A percentile compares a stretch with the other conserved stretches of the same genome.
Conservation (phyloP, 2,797 vertebrate genomes). For the Gambusia yucatana region DNA sequence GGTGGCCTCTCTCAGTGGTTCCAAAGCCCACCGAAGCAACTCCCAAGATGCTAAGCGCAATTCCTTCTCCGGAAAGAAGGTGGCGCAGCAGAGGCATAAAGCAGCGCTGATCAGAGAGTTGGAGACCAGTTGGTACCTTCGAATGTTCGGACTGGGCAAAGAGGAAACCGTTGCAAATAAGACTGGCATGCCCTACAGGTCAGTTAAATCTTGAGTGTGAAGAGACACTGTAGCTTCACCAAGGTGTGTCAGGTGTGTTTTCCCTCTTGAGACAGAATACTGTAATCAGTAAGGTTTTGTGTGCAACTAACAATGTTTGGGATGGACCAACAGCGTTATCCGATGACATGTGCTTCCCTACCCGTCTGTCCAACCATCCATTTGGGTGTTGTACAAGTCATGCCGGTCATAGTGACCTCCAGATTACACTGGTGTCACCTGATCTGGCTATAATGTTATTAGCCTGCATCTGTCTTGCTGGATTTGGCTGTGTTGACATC, state of each 20-base stretch:
- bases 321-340: constrained; percentile 5
- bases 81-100: constrained; percentile 77
- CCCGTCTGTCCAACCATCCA: constrained; percentile 32
- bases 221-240: not conserved
- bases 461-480: constrained; percentile 69
- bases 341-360: constrained; percentile 40
- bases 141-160: constrained; percentile 85
- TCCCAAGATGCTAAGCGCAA: constrained; percentile 79
- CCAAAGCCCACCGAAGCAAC: constrained; percentile 76
- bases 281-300: constrained; percentile 5
- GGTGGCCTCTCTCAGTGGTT: constrained; percentile 78
- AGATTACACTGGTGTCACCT: constrained; percentile 59
- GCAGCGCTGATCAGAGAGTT: constrained; percentile 85
- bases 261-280: constrained; percentile 23
- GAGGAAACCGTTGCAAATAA: constrained; percentile 85
- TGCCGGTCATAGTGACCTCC: constrained; percentile 24
- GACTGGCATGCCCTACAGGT: constrained; percentile 96
- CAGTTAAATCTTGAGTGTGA: constrained; percentile 60
- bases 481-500: constrained; percentile 72
- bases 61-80: constrained; percentile 69
- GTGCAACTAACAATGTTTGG: constrained; percentile 10
- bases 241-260: constrained; percentile 1
- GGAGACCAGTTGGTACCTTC: constrained; percentile 94
- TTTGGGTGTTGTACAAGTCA: constrained; percentile 53
- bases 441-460: constrained; percentile 63